These are phyloP conservation scores for Anarhynchus alexandrinus DNA, from an alignment of 2,113 vertebrate species.

Conservation along the genomic window DNA sequence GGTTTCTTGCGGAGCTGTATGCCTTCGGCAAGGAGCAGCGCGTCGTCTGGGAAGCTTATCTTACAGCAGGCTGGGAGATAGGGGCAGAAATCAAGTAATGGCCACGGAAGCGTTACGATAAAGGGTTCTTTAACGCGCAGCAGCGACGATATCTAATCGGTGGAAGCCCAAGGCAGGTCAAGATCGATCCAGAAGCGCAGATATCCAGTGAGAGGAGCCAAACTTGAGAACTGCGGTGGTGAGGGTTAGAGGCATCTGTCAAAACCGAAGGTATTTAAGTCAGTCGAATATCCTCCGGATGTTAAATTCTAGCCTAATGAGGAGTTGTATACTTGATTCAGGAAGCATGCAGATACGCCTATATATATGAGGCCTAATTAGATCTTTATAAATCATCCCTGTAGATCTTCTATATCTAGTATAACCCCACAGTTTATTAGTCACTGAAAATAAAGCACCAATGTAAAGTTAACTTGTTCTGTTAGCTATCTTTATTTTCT, in stretches of 20 bases:
- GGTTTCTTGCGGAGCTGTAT: accelerated
- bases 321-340: accelerated
- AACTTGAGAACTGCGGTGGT: not conserved
- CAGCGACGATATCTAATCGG: not conserved
- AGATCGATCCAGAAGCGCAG: not conserved
- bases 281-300: accelerated
- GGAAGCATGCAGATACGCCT: not conserved
- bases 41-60: not conserved
- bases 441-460: not conserved
- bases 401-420: too few species aligned
- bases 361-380: accelerated
- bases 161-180: not conserved
- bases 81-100: not conserved
- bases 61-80: not conserved
- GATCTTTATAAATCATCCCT: not conserved
- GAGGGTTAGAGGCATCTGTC: not conserved
- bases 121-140: not conserved
- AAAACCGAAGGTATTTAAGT: not conserved
- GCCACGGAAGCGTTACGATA: not conserved
- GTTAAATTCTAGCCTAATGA: not conserved
- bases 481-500: accelerated
- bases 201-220: too few species aligned
- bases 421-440: not conserved
- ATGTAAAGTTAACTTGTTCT: not conserved
- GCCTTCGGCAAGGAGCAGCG: not conserved